These are phyloP conservation scores for Microctonus aethiopoides DNA, from an alignment of 2,888 invertebrate genomes.

Conservation along the genomic window DNA sequence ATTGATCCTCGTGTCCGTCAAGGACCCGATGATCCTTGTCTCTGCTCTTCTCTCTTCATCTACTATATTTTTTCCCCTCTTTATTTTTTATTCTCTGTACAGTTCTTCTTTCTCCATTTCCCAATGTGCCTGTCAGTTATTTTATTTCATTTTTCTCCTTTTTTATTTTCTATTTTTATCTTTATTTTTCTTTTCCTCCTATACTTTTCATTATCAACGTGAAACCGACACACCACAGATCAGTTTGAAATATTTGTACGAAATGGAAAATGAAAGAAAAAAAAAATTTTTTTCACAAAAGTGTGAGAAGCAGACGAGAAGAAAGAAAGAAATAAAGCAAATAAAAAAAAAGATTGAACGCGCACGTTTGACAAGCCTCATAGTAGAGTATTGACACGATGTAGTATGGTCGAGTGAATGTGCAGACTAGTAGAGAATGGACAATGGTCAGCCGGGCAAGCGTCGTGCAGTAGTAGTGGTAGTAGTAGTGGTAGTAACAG, in stretches of 20 bases:
- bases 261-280: not conserved
- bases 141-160: not conserved
- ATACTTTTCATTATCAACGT: not conserved
- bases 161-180: not conserved
- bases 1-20: constrained; percentile 67
- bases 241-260: not conserved
- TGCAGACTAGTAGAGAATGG: constrained; percentile 42
- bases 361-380: too few relatives aligned
- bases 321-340: too few relatives aligned
- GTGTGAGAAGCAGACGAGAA: too few relatives aligned
- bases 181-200: too few relatives aligned
- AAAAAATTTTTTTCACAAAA: not conserved
- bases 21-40: constrained; percentile 65
- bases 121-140: not conserved
- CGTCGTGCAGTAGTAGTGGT: constrained; percentile 11
- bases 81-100: not conserved
- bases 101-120: not conserved
- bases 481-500: too few relatives aligned
- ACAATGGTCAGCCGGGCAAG: constrained; percentile 51
- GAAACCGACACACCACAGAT: not conserved
- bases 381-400: not conserved
- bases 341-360: too few relatives aligned
- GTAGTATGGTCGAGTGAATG: constrained; percentile 5
- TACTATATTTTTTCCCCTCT: not conserved
- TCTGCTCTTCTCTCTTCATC: constrained; percentile 42